Base-by-base conservation (phyloP, 2,888 invertebrate species). In the Druceiella hillmani region DNA sequence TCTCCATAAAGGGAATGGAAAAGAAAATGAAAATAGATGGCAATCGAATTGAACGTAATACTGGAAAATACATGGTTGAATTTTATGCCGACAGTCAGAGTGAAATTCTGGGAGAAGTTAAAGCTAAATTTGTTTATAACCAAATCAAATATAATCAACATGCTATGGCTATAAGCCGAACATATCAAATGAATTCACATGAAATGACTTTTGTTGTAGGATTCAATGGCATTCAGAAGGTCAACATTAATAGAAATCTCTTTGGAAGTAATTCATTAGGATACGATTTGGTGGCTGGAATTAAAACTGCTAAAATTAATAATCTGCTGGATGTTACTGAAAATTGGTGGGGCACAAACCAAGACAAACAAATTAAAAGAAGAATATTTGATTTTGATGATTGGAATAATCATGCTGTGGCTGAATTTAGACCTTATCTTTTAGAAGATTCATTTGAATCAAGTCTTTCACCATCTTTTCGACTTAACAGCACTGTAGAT, bases 331-430 rank as follows among this genome's bases (percentile, higher is more conserved):
- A 97, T 57, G 93, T 91, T 0, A 78, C 78, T 6, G 87, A 91
- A 59, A 99, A 99, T 60, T 99, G 92, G 89, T 99, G 98, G 98
- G 98, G 97, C 7, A 84, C 84, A 3, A 67, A 70, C 1, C 76
- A 83, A 36, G 81, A 87, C 34, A 67, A 65, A 3, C 74, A 76
- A 37, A 98, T 99, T 36, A 79, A 81, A 50, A 75, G 79, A 33
- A 77, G 81, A 55, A 94, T 98, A 53, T 97, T 98, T 58, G 98
- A 98, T 64, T 97, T 99, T 62, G 95, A 99, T 59, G 97, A 98
- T 59, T 99, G 99, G 98, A 99, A 99, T 59, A 91, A 93, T 61
- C 94, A 92, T 59, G 95, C 95, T 0, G 80, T 95, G 34, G 97
- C 95, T 0, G 77, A 83, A 9, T 99, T 86, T 61, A 76, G 83